Percentiles rank a stretch among this genome's conserved stretches.
Conservation (phyloP, 2,888 invertebrate genomes). For the Corythucha ciliata region DNA sequence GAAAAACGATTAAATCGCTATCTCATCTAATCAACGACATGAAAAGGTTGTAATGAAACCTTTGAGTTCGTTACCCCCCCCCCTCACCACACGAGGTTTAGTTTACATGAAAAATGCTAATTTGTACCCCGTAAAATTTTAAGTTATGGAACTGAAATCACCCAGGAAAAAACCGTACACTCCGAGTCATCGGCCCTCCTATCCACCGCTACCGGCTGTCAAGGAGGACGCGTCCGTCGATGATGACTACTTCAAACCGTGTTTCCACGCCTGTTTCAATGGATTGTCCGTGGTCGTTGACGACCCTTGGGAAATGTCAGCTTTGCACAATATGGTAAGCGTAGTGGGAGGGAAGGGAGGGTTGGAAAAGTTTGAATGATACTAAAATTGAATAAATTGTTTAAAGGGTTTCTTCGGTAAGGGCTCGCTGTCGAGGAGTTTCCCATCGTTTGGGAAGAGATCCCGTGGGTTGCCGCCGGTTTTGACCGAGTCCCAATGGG, state of each 20-base stretch:
- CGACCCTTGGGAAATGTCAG: conserved; percentile 50
- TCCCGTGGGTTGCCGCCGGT: conserved; percentile 44
- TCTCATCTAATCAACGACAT: too few relatives aligned
- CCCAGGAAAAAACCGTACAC: conserved; percentile 11
- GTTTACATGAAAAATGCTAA: too few relatives aligned
- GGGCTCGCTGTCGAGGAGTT: conserved; percentile 54
- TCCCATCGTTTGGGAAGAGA: conserved; percentile 43
- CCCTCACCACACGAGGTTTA: neutral
- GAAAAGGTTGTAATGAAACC: too few relatives aligned
- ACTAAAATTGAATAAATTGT: conserved; percentile 9
- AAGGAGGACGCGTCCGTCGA: conserved; percentile 24
- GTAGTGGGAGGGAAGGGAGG: neutral
- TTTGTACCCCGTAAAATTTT: neutral
- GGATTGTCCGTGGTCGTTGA: conserved; percentile 57
- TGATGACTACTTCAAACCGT: conserved; percentile 24
- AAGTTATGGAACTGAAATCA: conserved; percentile 10
- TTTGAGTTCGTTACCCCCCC: too few relatives aligned
- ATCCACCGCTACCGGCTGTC: conserved; percentile 29
- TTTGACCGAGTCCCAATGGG: conserved; percentile 52
- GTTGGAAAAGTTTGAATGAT: neutral
- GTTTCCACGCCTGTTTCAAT: conserved; percentile 51
- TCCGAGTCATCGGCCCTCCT: neutral
- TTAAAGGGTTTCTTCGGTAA: conserved; percentile 65
- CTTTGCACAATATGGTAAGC: conserved; percentile 51
- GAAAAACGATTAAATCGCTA: too few relatives aligned